Evolutionary conservation across 2,113 vertebrate species (phyloP), one percentile per base, ranked within the genome.

Genomic region (Alethe castanea): DNA sequence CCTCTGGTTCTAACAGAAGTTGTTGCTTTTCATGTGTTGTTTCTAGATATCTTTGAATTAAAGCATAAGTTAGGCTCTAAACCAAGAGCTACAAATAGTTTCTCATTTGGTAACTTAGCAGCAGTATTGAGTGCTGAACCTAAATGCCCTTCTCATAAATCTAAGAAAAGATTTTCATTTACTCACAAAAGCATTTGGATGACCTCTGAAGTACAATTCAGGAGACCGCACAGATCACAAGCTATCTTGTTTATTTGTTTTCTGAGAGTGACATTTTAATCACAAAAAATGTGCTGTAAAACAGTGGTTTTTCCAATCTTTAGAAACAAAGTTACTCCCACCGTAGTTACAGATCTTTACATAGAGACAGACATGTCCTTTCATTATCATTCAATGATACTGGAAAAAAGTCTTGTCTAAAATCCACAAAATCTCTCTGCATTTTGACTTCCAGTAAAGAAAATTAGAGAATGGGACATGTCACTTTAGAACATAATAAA

Each of bases 171-270:
- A 48, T 94, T 83, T 96, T 96, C 25, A 69, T 86, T 93, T 96
- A 57, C 79, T 87, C 18, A 52, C 66, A 59, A 74, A 95, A 81
- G 42, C 7, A 4, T 88, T 73, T 81, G 52, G 35, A 52, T 95
- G 62, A 86, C 71, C 90, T 94, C 71, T 10, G 19, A 90, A 88
- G 69, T 86, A 71, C 62, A 73, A 24, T 66, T 88, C 59, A 81
- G 54, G 74, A 88, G 69, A 69, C 36, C 0, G 0, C 38, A 66
- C 23, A 85, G 59, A 80, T 92, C 2, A 0, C 66, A 90, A 92
- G 28, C 29, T 52, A 35, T 73, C 64, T 93, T 90, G 60, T 94
- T 94, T 93, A 56, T 90, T 95, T 94, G 64, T 86, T 96, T 97
- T 86, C 72, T 64, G 35, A 59, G 56, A 64, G 74, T 90, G 85